These are phyloP conservation scores for Drosophila equinoxialis DNA, from an alignment of 1,140 invertebrate species.

Conservation along the genomic window DNA sequence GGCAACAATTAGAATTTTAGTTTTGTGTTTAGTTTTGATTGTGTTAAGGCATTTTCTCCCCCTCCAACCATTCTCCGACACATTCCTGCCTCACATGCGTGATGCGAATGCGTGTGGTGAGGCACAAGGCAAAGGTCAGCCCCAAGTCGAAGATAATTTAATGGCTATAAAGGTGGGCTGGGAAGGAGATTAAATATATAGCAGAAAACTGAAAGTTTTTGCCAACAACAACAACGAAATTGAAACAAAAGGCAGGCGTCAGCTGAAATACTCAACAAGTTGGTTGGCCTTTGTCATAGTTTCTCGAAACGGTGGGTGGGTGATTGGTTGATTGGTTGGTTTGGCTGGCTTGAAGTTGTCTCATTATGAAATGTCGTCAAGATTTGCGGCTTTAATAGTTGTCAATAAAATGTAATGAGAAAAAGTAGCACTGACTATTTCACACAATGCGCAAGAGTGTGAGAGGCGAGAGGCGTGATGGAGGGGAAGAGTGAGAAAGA, in stretches of 20 bases:
- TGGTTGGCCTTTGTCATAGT: background rate
- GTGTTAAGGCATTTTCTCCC: no score
- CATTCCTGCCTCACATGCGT: background rate
- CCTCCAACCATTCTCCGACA: background rate
- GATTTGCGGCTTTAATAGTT: constrained; percentile 60
- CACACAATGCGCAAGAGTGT: background rate
- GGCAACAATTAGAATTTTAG: constrained; percentile 10
- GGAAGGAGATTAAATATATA: background rate
- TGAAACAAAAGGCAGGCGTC: background rate
- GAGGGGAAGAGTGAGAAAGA: background rate
- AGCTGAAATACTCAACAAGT: background rate
- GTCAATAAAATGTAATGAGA: constrained; percentile 56
- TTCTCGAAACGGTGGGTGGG: no score
- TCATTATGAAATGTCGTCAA: constrained; percentile 61
- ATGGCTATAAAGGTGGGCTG: background rate
- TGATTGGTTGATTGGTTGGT: background rate
- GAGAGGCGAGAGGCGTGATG: no score
- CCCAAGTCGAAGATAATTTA: constrained; percentile 12
- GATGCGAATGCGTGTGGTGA: constrained; percentile 5
- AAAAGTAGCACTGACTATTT: constrained; percentile 41
- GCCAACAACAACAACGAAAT: background rate
- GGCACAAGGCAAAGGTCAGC: constrained; percentile 2
- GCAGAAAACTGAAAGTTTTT: constrained; percentile 3
- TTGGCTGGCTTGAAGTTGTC: constrained; percentile 18
- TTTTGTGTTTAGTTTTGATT: background rate